A percentile compares a stretch with the other conserved stretches of the same genome.
These are phyloP conservation scores for Drosophila anomelani DNA, from an alignment of 2,888 invertebrate genomes.

Conservation along the genomic window DNA sequence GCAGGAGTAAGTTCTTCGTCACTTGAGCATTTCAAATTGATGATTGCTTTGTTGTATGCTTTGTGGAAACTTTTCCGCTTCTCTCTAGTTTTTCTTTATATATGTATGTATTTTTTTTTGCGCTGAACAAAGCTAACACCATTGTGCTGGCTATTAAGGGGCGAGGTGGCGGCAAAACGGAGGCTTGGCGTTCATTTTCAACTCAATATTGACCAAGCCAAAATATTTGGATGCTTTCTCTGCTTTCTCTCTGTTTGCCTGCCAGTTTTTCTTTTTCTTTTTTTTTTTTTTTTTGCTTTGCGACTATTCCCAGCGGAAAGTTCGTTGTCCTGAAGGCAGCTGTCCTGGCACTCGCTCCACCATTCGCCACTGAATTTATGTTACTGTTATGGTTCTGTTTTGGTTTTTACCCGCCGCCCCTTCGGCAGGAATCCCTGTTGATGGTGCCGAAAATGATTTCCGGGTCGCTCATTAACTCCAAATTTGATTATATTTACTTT, in stretches of 20 bases:
- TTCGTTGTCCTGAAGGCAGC: constrained; percentile 46
- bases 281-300: neutral
- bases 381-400: constrained; percentile 25
- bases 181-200: constrained; percentile 34
- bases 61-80: constrained; percentile 25
- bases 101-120: constrained; percentile 5
- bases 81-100: constrained; percentile 6
- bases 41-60: constrained; percentile 29
- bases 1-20: constrained; percentile 23
- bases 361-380: constrained; percentile 11
- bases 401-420: constrained; percentile 11
- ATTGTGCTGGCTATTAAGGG: constrained; percentile 31
- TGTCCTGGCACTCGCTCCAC: constrained; percentile 9
- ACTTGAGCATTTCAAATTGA: constrained; percentile 35
- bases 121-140: constrained; percentile 33
- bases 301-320: constrained; percentile 15
- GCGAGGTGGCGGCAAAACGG: constrained; percentile 7
- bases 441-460: constrained; percentile 63
- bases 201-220: constrained; percentile 38
- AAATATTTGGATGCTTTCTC: constrained; percentile 30
- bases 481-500: constrained; percentile 67
- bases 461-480: constrained; percentile 69
- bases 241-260: constrained; percentile 17
- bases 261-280: neutral
- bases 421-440: constrained; percentile 10